phyloP scores from a whole-genome alignment of 2,797 vertebrate genomes.

The Synanceia verrucosa region DNA sequence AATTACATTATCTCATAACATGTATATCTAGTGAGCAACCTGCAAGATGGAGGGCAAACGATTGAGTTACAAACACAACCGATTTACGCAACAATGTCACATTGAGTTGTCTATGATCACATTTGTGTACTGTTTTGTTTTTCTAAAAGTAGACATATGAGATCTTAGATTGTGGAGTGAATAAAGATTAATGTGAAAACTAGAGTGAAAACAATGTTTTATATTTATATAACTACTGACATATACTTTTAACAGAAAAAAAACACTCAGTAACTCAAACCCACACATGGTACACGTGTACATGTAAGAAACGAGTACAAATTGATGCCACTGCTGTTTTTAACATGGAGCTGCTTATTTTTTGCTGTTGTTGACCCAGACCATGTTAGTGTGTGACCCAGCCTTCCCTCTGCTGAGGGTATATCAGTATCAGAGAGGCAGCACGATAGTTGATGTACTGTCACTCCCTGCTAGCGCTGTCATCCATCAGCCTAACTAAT shows the following conservation, averaged over 20 bases:
- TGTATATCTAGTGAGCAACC: not conserved
- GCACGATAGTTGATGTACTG: conserved; percentile 57
- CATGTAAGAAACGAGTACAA: not conserved
- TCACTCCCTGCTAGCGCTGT: conserved; percentile 50
- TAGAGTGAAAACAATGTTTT: not conserved
- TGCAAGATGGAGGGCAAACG: not conserved
- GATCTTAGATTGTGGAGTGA: not conserved
- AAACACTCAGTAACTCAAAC: not conserved
- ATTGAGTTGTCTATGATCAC: too few relatives aligned
- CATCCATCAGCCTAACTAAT: conserved; percentile 74
- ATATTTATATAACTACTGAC: not conserved
- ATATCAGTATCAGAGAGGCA: conserved; percentile 52
- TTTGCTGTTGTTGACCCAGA: conserved; percentile 3
- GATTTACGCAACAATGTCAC: not conserved
- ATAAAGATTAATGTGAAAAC: not conserved
- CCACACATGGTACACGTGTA: not conserved
- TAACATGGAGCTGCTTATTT: not conserved
- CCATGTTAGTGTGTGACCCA: conserved; percentile 37
- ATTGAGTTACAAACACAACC: not conserved
- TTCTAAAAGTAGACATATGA: too few relatives aligned
- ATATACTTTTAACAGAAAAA: not conserved
- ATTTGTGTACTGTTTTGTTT: too few relatives aligned
- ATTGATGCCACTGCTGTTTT: conserved; percentile 2
- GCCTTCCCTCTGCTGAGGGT: conserved; percentile 34
- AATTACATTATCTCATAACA: conserved; percentile 11